Evolutionary conservation across 2,113 vertebrate species (phyloP).

Genomic region (Heterotilapia buettikoferi): DNA sequence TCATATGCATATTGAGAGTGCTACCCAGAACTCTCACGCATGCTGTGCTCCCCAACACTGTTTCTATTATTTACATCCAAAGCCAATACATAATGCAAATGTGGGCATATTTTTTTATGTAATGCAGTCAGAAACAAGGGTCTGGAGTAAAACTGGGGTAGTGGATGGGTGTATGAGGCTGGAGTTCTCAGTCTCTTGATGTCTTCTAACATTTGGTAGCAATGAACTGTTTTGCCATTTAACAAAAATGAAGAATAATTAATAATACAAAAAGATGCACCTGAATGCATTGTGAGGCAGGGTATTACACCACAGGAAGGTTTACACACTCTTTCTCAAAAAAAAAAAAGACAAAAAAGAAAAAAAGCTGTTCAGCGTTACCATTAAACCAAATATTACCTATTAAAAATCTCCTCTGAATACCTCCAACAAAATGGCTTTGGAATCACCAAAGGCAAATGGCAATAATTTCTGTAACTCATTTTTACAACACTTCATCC

Average conservation of each 20-base stretch:
- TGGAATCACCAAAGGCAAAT: not conserved
- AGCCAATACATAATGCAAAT: not conserved
- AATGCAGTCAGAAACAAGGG: not conserved
- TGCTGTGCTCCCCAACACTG: not conserved
- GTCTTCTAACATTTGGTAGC: not conserved
- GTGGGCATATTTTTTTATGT: not conserved
- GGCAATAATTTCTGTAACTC: not conserved
- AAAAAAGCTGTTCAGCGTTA: not conserved
- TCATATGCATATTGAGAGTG: not conserved
- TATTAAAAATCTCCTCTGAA: not conserved
- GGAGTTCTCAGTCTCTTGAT: not conserved
- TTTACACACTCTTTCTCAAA: not conserved
- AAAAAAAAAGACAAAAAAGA: not conserved
- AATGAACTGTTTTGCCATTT: not conserved
- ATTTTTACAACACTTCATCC: not conserved
- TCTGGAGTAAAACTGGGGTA: not conserved
- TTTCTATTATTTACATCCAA: not conserved
- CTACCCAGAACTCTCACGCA: not conserved
- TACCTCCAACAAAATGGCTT: not conserved
- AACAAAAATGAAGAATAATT: not conserved
- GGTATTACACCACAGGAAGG: not conserved
- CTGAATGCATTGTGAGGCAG: not conserved
- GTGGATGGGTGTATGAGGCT: not conserved
- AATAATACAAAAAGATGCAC: not conserved
- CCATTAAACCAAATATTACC: not conserved